Conservation (phyloP, 92 coral and sea anemone species). For the Bergia puertoricense region DNA sequence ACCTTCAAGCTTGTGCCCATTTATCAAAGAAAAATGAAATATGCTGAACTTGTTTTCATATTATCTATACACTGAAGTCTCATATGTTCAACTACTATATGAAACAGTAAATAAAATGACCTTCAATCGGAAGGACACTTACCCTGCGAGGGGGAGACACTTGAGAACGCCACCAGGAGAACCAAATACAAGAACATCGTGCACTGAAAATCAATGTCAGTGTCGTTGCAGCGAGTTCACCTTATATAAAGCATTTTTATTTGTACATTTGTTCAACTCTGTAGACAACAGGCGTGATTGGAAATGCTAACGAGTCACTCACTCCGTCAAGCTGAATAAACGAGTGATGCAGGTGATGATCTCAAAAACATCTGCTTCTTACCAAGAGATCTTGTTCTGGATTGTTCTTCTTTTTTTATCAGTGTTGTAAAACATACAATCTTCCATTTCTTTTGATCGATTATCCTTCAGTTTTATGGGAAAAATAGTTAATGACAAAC, state of each 20-base stretch:
- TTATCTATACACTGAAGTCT: not conserved
- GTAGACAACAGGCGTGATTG: slow-evolving; percentile 3
- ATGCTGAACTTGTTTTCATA: not conserved
- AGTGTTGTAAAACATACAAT: too few relatives aligned
- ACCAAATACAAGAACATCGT: not conserved
- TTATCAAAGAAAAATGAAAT: not conserved
- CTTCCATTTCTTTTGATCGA: not conserved
- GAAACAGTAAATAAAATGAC: not conserved
- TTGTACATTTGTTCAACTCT: slow-evolving; percentile 11
- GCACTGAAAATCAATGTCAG: not conserved
- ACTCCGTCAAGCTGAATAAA: not conserved
- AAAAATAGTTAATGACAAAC: too few relatives aligned
- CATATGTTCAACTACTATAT: not conserved
- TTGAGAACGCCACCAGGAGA: not conserved
- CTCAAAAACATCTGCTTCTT: not conserved
- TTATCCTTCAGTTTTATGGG: not conserved
- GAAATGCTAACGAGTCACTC: slow-evolving; percentile 20
- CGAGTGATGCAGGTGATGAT: not conserved
- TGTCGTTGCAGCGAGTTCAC: not conserved
- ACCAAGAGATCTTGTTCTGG: not conserved
- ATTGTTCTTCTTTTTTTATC: too few relatives aligned
- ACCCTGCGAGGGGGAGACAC: slow-evolving; percentile 7
- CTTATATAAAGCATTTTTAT: slow-evolving; percentile 3
- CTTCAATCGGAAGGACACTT: not conserved
- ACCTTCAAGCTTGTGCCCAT: not conserved